Conservation (phyloP, 2,113 vertebrate genomes). For the Syngnathus floridae region DNA sequence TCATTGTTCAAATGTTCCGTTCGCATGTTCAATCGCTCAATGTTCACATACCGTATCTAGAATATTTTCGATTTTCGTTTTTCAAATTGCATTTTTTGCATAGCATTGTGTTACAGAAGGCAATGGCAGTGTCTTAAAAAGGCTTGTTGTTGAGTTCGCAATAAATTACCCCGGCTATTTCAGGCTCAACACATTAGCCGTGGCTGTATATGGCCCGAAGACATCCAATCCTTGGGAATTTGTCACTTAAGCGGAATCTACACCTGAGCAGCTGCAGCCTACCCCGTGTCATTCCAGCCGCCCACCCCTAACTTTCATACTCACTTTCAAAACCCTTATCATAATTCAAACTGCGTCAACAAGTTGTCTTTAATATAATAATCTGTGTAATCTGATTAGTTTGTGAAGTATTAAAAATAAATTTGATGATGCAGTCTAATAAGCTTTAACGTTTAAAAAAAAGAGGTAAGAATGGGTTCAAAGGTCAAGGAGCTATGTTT, state of each 20-base stretch:
- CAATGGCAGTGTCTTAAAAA: not conserved
- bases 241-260: conserved; percentile 59
- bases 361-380: not conserved
- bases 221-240: conserved; percentile 71
- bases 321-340: not conserved
- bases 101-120: not conserved
- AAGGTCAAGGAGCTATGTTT: not conserved
- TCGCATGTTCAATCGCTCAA: not conserved
- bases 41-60: not conserved
- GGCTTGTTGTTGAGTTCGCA: conserved; percentile 19
- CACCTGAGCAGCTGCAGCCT: conserved; percentile 37
- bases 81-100: not conserved
- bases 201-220: conserved; percentile 63
- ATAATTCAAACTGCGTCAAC: not conserved
- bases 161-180: conserved; percentile 59
- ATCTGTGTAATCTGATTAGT: not conserved
- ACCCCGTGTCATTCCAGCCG: not conserved
- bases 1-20: not conserved
- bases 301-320: not conserved
- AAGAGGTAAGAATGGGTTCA: not conserved
- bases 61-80: not conserved
- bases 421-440: not conserved
- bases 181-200: conserved; percentile 56
- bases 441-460: not conserved
- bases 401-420: not conserved